phyloP scores from a whole-genome alignment of 2,797 vertebrate species.

The Brotula barbata region DNA sequence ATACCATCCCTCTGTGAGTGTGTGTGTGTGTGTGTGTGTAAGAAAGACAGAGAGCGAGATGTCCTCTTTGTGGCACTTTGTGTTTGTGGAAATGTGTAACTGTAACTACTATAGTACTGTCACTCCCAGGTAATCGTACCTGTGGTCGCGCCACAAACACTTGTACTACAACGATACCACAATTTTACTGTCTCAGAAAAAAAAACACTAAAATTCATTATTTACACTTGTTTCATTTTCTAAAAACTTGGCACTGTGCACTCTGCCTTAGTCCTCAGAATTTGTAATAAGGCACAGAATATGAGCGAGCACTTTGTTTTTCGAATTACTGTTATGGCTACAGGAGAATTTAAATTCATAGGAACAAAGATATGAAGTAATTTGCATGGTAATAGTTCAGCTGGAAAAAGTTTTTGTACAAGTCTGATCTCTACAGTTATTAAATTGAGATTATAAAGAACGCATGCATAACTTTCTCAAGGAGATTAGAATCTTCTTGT shows the following conservation, averaged over 20 bases:
- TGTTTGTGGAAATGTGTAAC: conserved; percentile 53
- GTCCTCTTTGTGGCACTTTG: conserved; percentile 9
- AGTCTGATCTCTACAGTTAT: conserved; percentile 22
- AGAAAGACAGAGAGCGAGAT: no score
- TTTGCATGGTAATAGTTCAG: conserved; percentile 27
- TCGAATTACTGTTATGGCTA: conserved; percentile 24
- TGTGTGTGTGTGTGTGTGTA: conserved; percentile 6
- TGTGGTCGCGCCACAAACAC: conserved; percentile 58
- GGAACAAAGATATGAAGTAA: conserved; percentile 22
- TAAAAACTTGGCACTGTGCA: background rate
- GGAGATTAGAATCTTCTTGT: conserved; percentile 15
- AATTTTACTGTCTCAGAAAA: conserved; percentile 32
- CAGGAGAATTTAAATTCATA: conserved; percentile 18
- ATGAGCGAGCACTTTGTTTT: conserved; percentile 5
- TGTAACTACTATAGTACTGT: conserved; percentile 21
- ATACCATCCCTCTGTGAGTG: conserved; percentile 25
- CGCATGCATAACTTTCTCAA: background rate
- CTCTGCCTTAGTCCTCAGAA: conserved; percentile 18
- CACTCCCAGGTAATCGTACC: conserved; percentile 55
- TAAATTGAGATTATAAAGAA: conserved; percentile 21
- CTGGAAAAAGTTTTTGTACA: conserved; percentile 31
- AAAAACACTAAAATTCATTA: conserved; percentile 12
- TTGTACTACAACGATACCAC: conserved; percentile 45
- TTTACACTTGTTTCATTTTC: background rate
- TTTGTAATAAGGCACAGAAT: conserved; percentile 11